Evolutionary conservation across 2,797 vertebrate genomes (phyloP).

Genomic region (Cyprinella venusta): DNA sequence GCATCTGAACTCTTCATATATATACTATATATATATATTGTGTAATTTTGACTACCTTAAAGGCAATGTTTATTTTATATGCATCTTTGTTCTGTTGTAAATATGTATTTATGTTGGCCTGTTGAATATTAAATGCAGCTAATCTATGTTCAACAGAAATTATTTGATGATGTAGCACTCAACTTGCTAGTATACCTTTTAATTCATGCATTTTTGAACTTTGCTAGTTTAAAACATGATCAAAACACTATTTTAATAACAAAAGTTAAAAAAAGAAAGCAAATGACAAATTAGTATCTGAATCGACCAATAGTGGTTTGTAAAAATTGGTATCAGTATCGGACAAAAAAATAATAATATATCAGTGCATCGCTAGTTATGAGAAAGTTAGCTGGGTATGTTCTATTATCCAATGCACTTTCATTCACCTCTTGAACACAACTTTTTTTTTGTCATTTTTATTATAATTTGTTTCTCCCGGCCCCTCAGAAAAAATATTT

Average conservation of each 20-base stretch:
- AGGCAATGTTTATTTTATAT: not conserved
- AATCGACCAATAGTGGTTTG: not conserved
- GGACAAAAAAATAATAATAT: not conserved
- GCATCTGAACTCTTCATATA: too few species aligned
- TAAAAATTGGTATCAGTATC: not conserved
- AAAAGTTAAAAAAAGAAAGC: not conserved
- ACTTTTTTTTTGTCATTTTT: slow-evolving; percentile 60
- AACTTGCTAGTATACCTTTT: not conserved
- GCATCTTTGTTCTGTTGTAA: not conserved
- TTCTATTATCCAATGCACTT: not conserved
- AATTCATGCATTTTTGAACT: not conserved
- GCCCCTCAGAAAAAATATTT: slow-evolving; percentile 66
- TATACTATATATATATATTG: too few species aligned
- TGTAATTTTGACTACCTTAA: not conserved
- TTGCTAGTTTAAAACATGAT: not conserved
- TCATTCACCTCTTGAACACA: not conserved
- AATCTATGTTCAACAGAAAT: not conserved
- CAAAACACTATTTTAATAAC: not conserved
- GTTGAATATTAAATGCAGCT: not conserved
- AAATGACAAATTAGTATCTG: not conserved
- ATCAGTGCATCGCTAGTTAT: not conserved
- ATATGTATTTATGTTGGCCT: not conserved
- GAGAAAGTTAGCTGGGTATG: not conserved
- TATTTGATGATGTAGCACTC: not conserved
- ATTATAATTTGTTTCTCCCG: slow-evolving; percentile 67